Evolutionary conservation across 2,113 vertebrate genomes (phyloP), one percentile per base, ranked within the genome.

Genomic region (Brachyhypopomus gauderio): DNA sequence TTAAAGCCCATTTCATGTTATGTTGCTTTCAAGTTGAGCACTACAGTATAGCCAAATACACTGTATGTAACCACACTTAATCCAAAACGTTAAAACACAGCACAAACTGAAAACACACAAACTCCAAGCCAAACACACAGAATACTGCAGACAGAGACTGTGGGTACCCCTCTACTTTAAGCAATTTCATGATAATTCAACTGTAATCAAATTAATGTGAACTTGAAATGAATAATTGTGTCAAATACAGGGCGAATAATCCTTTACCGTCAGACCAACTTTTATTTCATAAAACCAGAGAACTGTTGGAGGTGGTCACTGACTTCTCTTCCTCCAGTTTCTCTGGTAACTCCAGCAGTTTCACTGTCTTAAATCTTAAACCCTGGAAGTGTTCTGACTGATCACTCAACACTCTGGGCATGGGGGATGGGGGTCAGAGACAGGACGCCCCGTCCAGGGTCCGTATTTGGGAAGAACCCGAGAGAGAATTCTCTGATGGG

Each of bases 401-500:
- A 70, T 2, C 66, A 70, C 36, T 41, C 66, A 22, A 19, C 27
- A 20, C 14, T 3, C 14, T 6, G 8, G 4, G 63, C 8, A 67
- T 7, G 64, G 30, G 63, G 64, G 64, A 3, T 67, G 64, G 64
- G 66, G 20, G 34, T 70, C 66, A 41, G 66, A 11, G 5, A n/a
- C 8, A 70, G 66, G 66, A 70, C 66, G 36, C 66, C 66, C 36
- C 22, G 66, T 70, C 34, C 66, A 22, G 66, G n/a, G 64, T 20
- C 66, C 66, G 34, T 70, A 70, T 70, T 70, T 41, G 66, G 66
- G 9, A 70, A 70, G 34, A n/a, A 41, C 66, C 20, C 66, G 36
- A n/a, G 66, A 70, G 20, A 38, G 66, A 70, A 41, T 41, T 23
- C 34, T 70, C 66, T 70, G 66, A 41, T 70, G 66, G 66, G 66